Conservation (phyloP, 2,113 vertebrate species). For the Ceyx cyanopectus region DNA sequence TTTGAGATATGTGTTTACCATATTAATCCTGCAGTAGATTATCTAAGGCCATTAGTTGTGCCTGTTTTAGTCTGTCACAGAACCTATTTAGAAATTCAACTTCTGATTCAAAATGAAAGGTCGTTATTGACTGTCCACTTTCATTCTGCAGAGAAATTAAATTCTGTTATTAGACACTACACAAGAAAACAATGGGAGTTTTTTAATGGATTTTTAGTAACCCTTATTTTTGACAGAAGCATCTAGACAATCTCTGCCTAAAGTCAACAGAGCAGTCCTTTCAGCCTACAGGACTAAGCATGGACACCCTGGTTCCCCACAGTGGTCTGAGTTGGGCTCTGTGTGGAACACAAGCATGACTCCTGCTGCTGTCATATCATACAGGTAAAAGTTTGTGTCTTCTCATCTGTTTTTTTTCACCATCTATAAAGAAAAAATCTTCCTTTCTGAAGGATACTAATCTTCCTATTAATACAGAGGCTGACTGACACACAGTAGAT, state of each 20-base stretch:
- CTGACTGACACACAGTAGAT: background rate
- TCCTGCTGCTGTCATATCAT: background rate
- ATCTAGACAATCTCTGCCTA: background rate
- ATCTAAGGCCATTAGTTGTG: background rate
- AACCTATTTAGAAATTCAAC: background rate
- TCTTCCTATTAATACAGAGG: background rate
- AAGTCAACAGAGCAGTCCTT: background rate
- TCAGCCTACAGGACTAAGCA: background rate
- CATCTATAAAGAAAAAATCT: background rate
- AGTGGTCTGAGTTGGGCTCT: background rate
- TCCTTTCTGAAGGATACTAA: background rate
- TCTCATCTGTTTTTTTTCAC: background rate
- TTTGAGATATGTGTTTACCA: background rate
- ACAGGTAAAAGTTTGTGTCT: background rate
- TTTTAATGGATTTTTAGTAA: background rate
- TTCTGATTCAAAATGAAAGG: background rate
- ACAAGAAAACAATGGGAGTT: background rate
- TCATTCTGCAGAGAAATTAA: background rate
- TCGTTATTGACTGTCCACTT: background rate
- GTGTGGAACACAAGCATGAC: rapidly evolving
- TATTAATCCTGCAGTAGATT: background rate
- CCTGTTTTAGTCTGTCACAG: background rate
- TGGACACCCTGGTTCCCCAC: rapidly evolving
- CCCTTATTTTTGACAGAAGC: background rate
- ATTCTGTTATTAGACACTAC: background rate